Base-by-base conservation (phyloP, 1,140 invertebrate species). In the Anoplophora glabripennis region DNA sequence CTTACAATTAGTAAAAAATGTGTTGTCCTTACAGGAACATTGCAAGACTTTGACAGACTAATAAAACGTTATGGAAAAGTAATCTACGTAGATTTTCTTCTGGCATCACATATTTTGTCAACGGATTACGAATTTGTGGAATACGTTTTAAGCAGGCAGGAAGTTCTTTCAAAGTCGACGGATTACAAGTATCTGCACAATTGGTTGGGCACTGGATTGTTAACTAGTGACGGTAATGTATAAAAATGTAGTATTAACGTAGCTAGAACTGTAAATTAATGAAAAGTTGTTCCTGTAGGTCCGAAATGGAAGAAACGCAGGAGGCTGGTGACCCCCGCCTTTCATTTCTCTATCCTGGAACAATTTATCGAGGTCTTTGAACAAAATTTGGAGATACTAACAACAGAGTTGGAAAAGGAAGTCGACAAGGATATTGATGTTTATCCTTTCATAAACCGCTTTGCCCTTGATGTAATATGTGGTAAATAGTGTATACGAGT, bases 321-420 rank as follows among this genome's bases (percentile, higher is more conserved):
- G 8, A 88, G 86, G 72, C 72, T 89, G 41, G 73, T 93, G 10
- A 92, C 90, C 0, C 90, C 90, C 3, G 85, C 89, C 1, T 93
- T 93, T 69, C 91, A 93, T 72, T 92, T 93, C 69, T 86, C 86
- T 66, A 90, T 93, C 54, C 75, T 92, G n/a, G 83, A 91, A 55
- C 78, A 87, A 64, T 92, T 90, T 71, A 58, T 89, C 0, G 80
- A 83, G n/a, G 79, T 89, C 0, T 89, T 92, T 69, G 84, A 89
- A 67, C 80, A 83, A 53, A 85, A 89, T 66, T 77, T 82, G 37
- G 65, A 76, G 7, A 78, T 83, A n/a, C 76, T 92, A 59, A 74
- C 83, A 0, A 53, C 80, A 1, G 79, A 81, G 57, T 69, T 89
- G 3, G 65, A 78, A 41, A 66, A 77, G 35, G 76, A 85, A 49